Conservation (phyloP, 2,113 vertebrate genomes). For the Sakesphorus luctuosus region DNA sequence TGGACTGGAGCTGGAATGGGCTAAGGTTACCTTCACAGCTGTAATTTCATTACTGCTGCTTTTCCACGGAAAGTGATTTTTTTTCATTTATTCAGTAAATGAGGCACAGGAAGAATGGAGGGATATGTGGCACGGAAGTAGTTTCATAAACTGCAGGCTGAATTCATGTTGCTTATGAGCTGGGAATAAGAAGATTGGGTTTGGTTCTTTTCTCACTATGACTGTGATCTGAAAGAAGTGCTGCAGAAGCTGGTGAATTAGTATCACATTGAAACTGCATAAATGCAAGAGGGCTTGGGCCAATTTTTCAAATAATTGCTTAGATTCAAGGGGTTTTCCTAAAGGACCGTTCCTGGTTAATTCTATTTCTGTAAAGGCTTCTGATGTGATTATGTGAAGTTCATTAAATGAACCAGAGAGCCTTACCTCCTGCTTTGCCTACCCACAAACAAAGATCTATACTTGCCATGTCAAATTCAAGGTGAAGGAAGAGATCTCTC, state of each 20-base stretch:
- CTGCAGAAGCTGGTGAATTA: neutral
- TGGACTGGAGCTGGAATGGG: neutral
- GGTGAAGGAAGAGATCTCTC: neutral
- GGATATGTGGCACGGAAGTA: constrained; percentile 24
- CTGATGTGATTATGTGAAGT: neutral
- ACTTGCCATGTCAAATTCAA: neutral
- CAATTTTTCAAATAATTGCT: neutral
- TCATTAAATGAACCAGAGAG: neutral
- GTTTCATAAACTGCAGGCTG: constrained; percentile 16
- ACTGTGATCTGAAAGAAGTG: neutral
- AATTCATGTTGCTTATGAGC: neutral
- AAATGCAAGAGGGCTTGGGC: neutral
- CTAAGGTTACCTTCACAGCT: constrained; percentile 46
- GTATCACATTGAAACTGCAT: neutral
- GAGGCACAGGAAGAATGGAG: constrained; percentile 17
- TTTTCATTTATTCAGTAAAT: constrained; percentile 54
- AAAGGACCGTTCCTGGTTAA: neutral
- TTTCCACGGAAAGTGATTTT: constrained; percentile 35
- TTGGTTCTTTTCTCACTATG: neutral
- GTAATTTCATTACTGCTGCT: constrained; percentile 22
- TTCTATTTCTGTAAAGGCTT: neutral
- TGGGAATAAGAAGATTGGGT: neutral
- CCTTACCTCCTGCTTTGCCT: neutral
- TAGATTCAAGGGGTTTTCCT: neutral
- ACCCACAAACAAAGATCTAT: neutral